These are phyloP conservation scores for Chymomyza costata DNA, from an alignment of 1,140 invertebrate species.

Conservation along the genomic window DNA sequence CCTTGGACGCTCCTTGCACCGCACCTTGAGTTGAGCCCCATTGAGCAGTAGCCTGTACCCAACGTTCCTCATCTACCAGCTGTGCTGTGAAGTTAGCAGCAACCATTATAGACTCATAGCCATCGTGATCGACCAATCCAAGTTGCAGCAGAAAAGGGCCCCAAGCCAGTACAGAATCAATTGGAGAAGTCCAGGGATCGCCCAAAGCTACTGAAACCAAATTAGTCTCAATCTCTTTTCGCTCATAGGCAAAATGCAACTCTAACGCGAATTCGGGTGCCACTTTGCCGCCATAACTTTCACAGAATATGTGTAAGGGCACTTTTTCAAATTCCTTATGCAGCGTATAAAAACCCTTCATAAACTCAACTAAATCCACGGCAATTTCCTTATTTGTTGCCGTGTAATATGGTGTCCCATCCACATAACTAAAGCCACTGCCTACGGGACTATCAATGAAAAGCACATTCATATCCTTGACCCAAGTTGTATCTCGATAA, in stretches of 20 bases:
- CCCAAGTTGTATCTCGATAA: constrained; percentile 84
- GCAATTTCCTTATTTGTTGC: constrained; percentile 85
- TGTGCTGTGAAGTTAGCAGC: constrained; percentile 77
- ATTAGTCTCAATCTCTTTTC: constrained; percentile 81
- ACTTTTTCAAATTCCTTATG: constrained; percentile 82
- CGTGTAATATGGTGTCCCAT: constrained; percentile 77
- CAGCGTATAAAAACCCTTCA: constrained; percentile 80
- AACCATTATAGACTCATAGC: constrained; percentile 77
- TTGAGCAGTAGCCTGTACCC: constrained; percentile 79
- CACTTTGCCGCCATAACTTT: constrained; percentile 95
- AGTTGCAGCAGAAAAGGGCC: constrained; percentile 78
- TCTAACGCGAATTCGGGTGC: constrained; percentile 84
- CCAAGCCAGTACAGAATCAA: constrained; percentile 88
- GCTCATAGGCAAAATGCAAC: constrained; percentile 79
- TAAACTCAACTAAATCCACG: constrained; percentile 84
- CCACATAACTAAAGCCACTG: constrained; percentile 90
- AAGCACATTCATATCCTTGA: constrained; percentile 85
- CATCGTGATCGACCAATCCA: constrained; percentile 80
- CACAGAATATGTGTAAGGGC: constrained; percentile 87
- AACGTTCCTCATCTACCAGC: constrained; percentile 78
- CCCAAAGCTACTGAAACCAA: constrained; percentile 87
- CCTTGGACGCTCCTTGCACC: constrained; percentile 78
- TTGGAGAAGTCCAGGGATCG: constrained; percentile 90
- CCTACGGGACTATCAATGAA: constrained; percentile 94
- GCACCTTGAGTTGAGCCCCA: constrained; percentile 81